These are phyloP conservation scores for Ridgeia piscesae DNA, from an alignment of 1,140 invertebrate species.

Conservation along the genomic window DNA sequence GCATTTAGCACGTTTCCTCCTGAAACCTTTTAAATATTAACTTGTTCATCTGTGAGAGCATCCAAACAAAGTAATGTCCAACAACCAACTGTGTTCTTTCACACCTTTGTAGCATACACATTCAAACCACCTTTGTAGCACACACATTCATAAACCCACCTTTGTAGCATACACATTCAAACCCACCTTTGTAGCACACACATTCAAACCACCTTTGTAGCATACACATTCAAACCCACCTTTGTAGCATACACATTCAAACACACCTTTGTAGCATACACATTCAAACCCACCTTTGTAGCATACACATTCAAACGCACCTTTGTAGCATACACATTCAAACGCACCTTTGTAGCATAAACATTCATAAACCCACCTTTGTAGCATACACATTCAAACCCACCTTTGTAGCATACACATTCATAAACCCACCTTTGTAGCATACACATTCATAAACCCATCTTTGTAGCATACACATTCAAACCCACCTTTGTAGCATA, in stretches of 20 bases:
- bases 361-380: no score
- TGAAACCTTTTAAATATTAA: no score
- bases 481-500: slow-evolving; percentile 51
- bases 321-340: not conserved
- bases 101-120: not conserved
- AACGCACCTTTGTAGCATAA: slow-evolving; percentile 52
- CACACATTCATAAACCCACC: no score
- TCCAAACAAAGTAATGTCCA: not conserved
- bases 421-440: no score
- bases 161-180: not conserved
- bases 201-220: no score
- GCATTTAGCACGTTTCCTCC: no score
- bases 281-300: slow-evolving; percentile 45
- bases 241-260: no score
- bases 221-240: slow-evolving; percentile 35
- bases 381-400: not conserved
- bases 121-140: slow-evolving; percentile 48
- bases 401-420: no score
- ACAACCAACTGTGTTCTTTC: not conserved
- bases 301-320: no score
- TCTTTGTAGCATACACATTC: slow-evolving; percentile 40
- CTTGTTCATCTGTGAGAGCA: not conserved
- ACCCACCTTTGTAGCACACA: slow-evolving; percentile 54
- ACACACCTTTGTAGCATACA: not conserved
- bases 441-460: slow-evolving; percentile 27